These are phyloP conservation scores for Vanessa cardui DNA, from an alignment of 2,888 invertebrate genomes.

Conservation along the genomic window DNA sequence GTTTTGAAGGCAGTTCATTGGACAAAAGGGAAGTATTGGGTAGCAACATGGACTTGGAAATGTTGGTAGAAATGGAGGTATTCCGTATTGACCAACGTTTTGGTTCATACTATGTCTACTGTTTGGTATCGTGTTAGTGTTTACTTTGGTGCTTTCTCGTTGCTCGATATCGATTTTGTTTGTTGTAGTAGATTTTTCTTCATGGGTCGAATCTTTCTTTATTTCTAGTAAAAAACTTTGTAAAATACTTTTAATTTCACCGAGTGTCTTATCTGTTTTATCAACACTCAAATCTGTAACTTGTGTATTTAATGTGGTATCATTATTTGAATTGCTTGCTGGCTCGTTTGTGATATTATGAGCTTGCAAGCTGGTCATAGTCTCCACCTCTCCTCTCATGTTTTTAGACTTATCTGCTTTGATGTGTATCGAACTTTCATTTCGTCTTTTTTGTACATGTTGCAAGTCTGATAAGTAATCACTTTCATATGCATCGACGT, in stretches of 20 bases:
- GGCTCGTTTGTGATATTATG: conserved; percentile 47
- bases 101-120: conserved; percentile 51
- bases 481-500: conserved; percentile 18
- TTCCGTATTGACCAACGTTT: conserved; percentile 45
- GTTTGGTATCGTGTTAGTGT: conserved; percentile 44
- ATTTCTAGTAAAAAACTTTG: conserved; percentile 71
- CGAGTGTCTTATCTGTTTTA: conserved; percentile 70
- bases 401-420: conserved; percentile 39
- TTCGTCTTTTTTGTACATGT: conserved; percentile 20
- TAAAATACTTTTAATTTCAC: conserved; percentile 73
- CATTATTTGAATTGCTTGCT: conserved; percentile 43
- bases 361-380: conserved; percentile 50
- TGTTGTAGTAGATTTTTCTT: conserved; percentile 52
- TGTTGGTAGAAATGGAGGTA: conserved; percentile 50
- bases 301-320: conserved; percentile 55
- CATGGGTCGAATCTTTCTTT: conserved; percentile 63
- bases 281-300: conserved; percentile 53
- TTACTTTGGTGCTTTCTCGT: conserved; percentile 41
- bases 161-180: conserved; percentile 23
- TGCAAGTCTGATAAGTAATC: conserved; percentile 30
- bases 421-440: conserved; percentile 8
- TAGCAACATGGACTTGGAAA: conserved; percentile 67
- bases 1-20: conserved; percentile 64
- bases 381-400: conserved; percentile 44
- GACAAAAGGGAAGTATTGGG: conserved; percentile 66